Conservation (phyloP, 2,888 invertebrate genomes). For the Pseudolycoriella hygida region DNA sequence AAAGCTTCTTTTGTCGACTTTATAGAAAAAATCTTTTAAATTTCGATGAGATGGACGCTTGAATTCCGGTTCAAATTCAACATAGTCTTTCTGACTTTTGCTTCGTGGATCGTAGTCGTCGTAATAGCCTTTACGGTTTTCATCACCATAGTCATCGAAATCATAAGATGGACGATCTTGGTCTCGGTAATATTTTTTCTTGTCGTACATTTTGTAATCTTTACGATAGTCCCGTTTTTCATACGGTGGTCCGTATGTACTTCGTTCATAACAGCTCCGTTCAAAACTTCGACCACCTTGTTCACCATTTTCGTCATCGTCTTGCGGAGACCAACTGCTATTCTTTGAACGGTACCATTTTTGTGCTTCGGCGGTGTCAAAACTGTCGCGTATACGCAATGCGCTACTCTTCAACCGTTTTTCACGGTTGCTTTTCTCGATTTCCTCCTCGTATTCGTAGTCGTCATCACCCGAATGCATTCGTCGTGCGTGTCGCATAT, state of each 20-base stretch:
- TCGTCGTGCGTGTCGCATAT: constrained; percentile 33
- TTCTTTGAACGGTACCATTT: constrained; percentile 25
- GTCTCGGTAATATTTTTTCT: constrained; percentile 25
- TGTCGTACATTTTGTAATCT: constrained; percentile 18
- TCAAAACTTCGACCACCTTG: constrained; percentile 24
- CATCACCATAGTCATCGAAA: constrained; percentile 19
- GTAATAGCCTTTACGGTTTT: constrained; percentile 13
- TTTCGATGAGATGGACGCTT: constrained; percentile 7
- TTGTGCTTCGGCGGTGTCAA: constrained; percentile 23
- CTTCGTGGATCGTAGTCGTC: constrained; percentile 13
- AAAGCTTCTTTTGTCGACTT: constrained; percentile 26
- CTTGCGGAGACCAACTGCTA: constrained; percentile 28
- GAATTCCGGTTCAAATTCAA: constrained; percentile 23
- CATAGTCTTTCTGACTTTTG: constrained; percentile 20
- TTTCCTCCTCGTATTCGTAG: constrained; percentile 41
- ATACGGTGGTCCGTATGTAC: constrained; percentile 28
- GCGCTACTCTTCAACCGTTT: constrained; percentile 16
- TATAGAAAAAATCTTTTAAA: constrained; percentile 23
- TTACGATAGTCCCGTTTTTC: constrained; percentile 25
- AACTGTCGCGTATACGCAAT: constrained; percentile 21
- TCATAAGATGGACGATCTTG: constrained; percentile 26
- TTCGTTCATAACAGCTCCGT: constrained; percentile 26
- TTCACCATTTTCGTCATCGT: constrained; percentile 13
- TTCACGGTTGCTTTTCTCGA: constrained; percentile 18
- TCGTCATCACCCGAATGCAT: constrained; percentile 51